These are phyloP conservation scores for Cydia strobilella DNA, from an alignment of 1,140 invertebrate species.

Conservation along the genomic window DNA sequence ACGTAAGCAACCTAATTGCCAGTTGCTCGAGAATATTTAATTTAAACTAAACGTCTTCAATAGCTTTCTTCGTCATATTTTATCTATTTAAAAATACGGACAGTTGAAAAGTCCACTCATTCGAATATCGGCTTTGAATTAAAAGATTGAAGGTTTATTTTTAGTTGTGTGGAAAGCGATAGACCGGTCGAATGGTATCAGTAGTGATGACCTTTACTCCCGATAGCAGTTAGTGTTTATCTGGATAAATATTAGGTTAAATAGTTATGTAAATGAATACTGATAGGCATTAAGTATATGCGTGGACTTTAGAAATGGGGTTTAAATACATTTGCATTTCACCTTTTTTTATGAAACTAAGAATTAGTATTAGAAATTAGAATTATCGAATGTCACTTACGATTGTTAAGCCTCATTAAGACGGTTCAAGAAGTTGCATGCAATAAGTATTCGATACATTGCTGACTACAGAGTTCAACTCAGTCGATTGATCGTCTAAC, in stretches of 20 bases:
- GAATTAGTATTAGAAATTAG: too few relatives aligned
- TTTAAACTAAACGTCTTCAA: constrained; percentile 12
- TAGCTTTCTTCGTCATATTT: constrained; percentile 7
- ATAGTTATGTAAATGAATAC: not conserved
- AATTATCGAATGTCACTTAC: too few relatives aligned
- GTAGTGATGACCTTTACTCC: constrained; percentile 7
- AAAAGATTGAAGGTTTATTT: not conserved
- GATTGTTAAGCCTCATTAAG: too few relatives aligned
- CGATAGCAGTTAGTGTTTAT: constrained; percentile 22
- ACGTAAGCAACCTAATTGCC: constrained; percentile 1
- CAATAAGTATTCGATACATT: too few relatives aligned
- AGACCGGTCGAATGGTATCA: constrained; percentile 1
- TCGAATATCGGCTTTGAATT: not conserved
- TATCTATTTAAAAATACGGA: not conserved
- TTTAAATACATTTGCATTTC: not conserved
- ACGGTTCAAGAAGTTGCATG: too few relatives aligned
- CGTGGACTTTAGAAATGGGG: not conserved
- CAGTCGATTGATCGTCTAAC: too few relatives aligned
- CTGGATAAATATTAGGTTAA: constrained; percentile 20
- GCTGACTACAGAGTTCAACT: too few relatives aligned
- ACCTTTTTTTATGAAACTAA: too few relatives aligned
- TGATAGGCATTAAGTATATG: not conserved
- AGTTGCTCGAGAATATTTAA: constrained; percentile 1
- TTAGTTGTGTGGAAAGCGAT: not conserved
- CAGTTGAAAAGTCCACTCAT: not conserved